Evolutionary conservation across 2,888 invertebrate species (phyloP), one percentile per base, ranked within the genome.

Genomic region (Pheosia tremula): DNA sequence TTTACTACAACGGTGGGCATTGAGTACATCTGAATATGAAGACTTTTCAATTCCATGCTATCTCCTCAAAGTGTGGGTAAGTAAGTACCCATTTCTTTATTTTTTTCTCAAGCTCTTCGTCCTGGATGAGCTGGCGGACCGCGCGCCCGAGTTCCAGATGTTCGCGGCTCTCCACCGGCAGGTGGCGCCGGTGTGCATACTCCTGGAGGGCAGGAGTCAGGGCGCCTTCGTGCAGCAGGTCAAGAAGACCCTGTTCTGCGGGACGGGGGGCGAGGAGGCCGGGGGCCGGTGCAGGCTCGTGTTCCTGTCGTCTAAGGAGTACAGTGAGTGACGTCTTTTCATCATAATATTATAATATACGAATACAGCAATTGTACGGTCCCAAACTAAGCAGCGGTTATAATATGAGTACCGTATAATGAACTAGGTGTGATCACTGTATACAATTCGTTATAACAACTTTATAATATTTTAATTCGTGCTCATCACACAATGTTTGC

Each of bases 51-150:
- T 24, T 24, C 24, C 24, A 24, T 24, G 24, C 24, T 24, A 24
- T 24, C 24, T 24, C 1, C 24, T 24, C 24, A 8, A 41, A 8
- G 41, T 41, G 47, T 47, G 10, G 11, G 45, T n/a, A 47, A n/a
- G 4, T 47, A 4, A 24, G 11, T 47, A 4, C 47, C 5, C n/a
- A 49, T 43, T 13, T 49, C n/a, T n/a, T n/a, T n/a, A n/a, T 8
- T 24, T n/a, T 24, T 39, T 24, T n/a, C 24, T 13, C 6, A 77
- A 96, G 94, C 81, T 97, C 3, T 94, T 94, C 80, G 88, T 97
- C 57, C 92, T 97, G 76, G 95, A 96, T 68, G 97, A 97, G 85
- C 94, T 95, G 64, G 87, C 94, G 24, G 97, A 97, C 82, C 90
- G 94, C 0, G 88, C 91, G 0, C 95, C 96, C 0, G 95, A 95